Base-by-base conservation (phyloP, 2,888 invertebrate genomes). In the Phymatocera aterrima region DNA sequence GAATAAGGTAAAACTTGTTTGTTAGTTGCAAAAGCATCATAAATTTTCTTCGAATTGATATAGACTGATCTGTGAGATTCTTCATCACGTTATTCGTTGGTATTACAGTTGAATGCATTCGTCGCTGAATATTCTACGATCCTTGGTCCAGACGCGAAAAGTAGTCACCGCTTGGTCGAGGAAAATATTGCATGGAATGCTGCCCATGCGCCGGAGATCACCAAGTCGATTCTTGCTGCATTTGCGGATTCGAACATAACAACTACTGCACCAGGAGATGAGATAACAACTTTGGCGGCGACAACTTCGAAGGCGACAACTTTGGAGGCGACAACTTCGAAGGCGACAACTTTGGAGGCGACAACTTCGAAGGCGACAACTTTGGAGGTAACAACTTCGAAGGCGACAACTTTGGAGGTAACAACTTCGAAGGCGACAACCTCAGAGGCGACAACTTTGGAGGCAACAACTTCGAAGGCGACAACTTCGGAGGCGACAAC, bases 171-270 rank as follows among this genome's bases (percentile, higher is more conserved):
- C 5, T 37, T 10, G 2, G 80, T 77, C 21, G 37, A 72, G 10
- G 24, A 28, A 1, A 81, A 81, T 46, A 18, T 81, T 3, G 60
- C 77, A 6, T 81, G 80, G 81, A 15, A 78, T 18, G n/a, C 12
- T 3, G 31, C 24, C 3, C 37, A 80, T 37, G 78, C 75, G 34
- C 18, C 15, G 12, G 64, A 51, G 21, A 48, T 37, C 64, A 51
- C n/a, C 31, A 8, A 2, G 12, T 72, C 51, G 51, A 18, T 72
- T 18, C 34, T 51, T 31, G 15, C 28, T 10, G 8, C 6, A n/a
- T 48, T 51, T n/a, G 21, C 65, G 1, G 46, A 15, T 46, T 12
- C 15, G 15, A n/a, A 46, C 15, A 46, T 46, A 46, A 46, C 46
- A 15, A 46, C n/a, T 15, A n/a, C 3, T 46, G n/a, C 12, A 8